Evolutionary conservation across 2,113 vertebrate species (phyloP).

Genomic region (Charina bottae): DNA sequence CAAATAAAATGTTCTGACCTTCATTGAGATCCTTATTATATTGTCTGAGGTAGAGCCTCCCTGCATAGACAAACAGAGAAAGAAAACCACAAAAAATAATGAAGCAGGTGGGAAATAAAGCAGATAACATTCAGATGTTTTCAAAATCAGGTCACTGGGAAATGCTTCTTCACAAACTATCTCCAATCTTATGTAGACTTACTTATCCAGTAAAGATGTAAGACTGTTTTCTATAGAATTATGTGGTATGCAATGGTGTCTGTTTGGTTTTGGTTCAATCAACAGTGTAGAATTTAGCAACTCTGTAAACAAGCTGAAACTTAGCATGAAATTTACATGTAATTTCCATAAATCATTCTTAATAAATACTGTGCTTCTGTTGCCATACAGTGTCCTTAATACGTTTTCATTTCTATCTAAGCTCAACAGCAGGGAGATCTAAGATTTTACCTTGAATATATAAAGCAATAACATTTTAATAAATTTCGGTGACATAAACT

Average conservation of each 20-base stretch:
- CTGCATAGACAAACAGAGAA: not conserved
- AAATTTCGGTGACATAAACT: slow-evolving; percentile 36
- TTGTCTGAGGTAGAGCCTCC: not conserved
- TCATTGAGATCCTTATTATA: not conserved
- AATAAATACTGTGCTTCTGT: not conserved
- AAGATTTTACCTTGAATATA: slow-evolving; percentile 18
- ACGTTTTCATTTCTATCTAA: slow-evolving; percentile 1
- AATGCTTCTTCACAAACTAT: not conserved
- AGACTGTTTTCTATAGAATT: not conserved
- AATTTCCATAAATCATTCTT: not conserved
- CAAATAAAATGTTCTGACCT: not conserved
- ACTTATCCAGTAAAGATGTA: not conserved
- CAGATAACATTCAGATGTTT: not conserved
- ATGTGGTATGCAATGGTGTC: not conserved
- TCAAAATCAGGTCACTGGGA: not conserved
- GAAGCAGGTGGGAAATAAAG: not conserved
- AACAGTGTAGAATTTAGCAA: not conserved
- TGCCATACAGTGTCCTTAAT: not conserved
- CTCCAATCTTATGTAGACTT: not conserved
- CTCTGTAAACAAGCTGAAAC: not conserved
- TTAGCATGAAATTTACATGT: not conserved
- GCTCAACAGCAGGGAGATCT: not conserved
- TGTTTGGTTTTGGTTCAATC: not conserved
- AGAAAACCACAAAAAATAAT: not conserved
- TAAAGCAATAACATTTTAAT: slow-evolving; percentile 41